These are phyloP conservation scores for Polietes domitor DNA, from an alignment of 2,888 invertebrate genomes.

Conservation along the genomic window DNA sequence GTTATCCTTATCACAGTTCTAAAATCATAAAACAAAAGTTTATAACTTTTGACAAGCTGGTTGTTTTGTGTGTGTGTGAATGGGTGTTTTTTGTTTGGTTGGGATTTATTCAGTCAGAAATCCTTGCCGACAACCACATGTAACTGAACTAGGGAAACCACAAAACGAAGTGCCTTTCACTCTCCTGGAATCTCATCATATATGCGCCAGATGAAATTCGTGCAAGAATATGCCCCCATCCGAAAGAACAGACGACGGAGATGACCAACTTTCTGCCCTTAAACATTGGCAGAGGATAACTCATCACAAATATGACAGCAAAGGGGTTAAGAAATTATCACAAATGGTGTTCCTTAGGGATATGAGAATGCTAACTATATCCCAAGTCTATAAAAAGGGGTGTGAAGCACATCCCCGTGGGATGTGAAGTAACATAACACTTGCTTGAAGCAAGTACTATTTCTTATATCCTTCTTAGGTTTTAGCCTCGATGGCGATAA, in stretches of 20 bases:
- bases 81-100: not conserved
- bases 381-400: not conserved
- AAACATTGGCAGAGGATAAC: too few species aligned
- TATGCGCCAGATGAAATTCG: not conserved
- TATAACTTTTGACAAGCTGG: slow-evolving; percentile 74
- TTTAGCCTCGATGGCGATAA: too few species aligned
- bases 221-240: not conserved
- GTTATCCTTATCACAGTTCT: slow-evolving; percentile 73
- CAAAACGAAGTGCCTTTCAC: slow-evolving; percentile 59
- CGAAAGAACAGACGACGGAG: not conserved
- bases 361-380: not conserved
- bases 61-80: slow-evolving; percentile 36
- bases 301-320: too few species aligned
- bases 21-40: slow-evolving; percentile 74
- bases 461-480: not conserved
- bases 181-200: slow-evolving; percentile 46
- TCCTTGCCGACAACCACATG: slow-evolving; percentile 31
- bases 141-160: slow-evolving; percentile 45
- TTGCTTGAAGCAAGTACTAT: not conserved
- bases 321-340: not conserved
- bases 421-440: not conserved
- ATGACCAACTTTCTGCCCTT: slow-evolving; percentile 7
- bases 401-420: not conserved
- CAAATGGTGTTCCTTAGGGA: not conserved
- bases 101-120: slow-evolving; percentile 12